Evolutionary conservation across 2,888 invertebrate species (phyloP), one percentile per base, ranked within the genome.

Genomic region (Arrhopalites spinosus): DNA sequence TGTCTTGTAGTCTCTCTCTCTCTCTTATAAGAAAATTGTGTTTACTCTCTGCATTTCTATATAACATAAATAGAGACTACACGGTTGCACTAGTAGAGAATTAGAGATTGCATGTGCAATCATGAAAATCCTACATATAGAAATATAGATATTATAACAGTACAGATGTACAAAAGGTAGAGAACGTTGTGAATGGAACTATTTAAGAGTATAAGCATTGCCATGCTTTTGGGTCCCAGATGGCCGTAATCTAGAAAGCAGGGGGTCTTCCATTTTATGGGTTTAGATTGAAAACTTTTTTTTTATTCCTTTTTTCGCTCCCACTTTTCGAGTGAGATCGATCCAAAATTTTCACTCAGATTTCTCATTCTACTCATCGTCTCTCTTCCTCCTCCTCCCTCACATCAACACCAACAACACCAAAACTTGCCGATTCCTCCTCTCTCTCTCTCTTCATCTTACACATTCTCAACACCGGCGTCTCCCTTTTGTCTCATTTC

Each of bases 251-350:
- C 81, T 81, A 76, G 77, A 45, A 79, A 78, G 78, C 79, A 78
- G 81, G 82, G 82, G 82, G 81, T 78, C 79, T 78, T 78, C 78
- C 70, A 70, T 56, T 81, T 82, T 82, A 80, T 80, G 82, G 79
- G 77, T 78, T 78, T 76, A 79, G 81, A 82, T 82, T 82, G 82
- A 82, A 82, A 82, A 82, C 79, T 81, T 80, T 81, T 77, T 80
- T 76, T 66, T 72, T 76, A 69, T 76, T 56, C 56, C 63, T 53
- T 72, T 70, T 64, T 75, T 77, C 70, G 68, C 77, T 73, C 73
- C 67, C 67, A 70, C 71, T 74, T 64, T 56, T 66, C 50, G 15
- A 50, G 43, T 53, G 66, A 77, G 75, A 78, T 69, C 72, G 74
- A 76, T 74, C 75, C 75, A 61, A 76, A 77, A 75, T 74, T 78